Percentiles rank a stretch among this genome's conserved stretches.
Conservation (phyloP, 2,113 vertebrate genomes). For the Xiphophorus hellerii region DNA sequence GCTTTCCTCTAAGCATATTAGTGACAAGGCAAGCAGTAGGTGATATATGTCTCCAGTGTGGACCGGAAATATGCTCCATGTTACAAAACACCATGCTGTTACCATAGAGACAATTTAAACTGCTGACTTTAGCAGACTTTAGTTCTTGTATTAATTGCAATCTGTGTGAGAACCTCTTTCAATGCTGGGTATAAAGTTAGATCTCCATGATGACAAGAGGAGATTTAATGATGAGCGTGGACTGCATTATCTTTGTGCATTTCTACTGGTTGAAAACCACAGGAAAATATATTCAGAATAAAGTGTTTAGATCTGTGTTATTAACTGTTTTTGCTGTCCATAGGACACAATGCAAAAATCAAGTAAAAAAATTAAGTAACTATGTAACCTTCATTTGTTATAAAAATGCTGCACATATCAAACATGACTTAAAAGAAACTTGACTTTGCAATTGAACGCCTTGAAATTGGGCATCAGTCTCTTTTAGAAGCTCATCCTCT, state of each 20-base stretch:
- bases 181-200: conserved; percentile 6
- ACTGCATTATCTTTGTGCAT: conserved; percentile 2
- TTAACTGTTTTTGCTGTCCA: too few relatives aligned
- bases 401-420: too few relatives aligned
- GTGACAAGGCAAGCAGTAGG: conserved; percentile 10
- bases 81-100: conserved; percentile 26
- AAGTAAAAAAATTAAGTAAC: too few relatives aligned
- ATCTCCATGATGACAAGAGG: conserved; percentile 9
- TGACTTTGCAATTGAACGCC: too few relatives aligned
- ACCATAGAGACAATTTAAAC: conserved; percentile 53
- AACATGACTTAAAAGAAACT: too few relatives aligned
- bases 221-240: conserved; percentile 12
- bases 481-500: too few relatives aligned
- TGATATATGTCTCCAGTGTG: not conserved
- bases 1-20: conserved; percentile 21
- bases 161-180: conserved; percentile 49
- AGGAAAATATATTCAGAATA: too few relatives aligned
- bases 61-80: conserved; percentile 1
- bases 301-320: too few relatives aligned
- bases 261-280: not conserved
- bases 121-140: not conserved
- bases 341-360: too few relatives aligned
- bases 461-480: too few relatives aligned
- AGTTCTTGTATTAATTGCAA: conserved; percentile 19
- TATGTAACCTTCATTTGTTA: too few relatives aligned